Base-by-base conservation (phyloP, 2,797 vertebrate species). In the Pseudomugil gertrudae region DNA sequence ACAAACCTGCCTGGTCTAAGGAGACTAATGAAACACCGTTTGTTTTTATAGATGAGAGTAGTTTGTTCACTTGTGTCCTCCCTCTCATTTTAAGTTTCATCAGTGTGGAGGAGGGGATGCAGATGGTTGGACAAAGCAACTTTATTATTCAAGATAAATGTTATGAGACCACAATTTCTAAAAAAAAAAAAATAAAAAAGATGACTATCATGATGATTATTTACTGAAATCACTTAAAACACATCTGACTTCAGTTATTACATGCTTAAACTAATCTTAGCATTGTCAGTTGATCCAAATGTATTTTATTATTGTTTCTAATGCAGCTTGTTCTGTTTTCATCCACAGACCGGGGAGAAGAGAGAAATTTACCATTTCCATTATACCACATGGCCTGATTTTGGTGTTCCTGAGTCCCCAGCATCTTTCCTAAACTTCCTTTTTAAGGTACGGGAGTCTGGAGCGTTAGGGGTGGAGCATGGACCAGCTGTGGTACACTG, bases 311-410 rank as follows among this genome's bases (percentile, higher is more conserved):
- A 0, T 30, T 33, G 3, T 23, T 50, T 9, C 24, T 72, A 26
- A 54, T 4, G 9, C 50, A 29, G 15, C 24, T 5, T 52, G 33
- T 5, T 48, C 74, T 33, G 0, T 60, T 21, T 81, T 43, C 24
- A 75, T 70, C 73, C 65, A 50, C 92, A 99, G 98, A 96, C 92
- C 0, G 94, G 94, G 63, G 98, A 99, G 87, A 96, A 94, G 0
- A 93, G 97, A 65, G 95, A 98, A 86, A 95, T 99, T 72, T 92
- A 95, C 81, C 98, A 99, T 90, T 99, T 99, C 89, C 98, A 99
- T 91, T 99, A 99, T 86, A 99, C 98, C 75, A 97, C 98, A 0
- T 99, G 98, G 98, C 98, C 98, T 1, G 98, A 99, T 87, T 99
- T 99, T 0, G 98, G 98, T 0, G 98, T 99, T 56, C 98, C 98